A percentile compares a stretch with the other conserved stretches of the same genome.
These are phyloP conservation scores for Ditula angustiorana DNA, from an alignment of 2,888 invertebrate species.

Conservation along the genomic window DNA sequence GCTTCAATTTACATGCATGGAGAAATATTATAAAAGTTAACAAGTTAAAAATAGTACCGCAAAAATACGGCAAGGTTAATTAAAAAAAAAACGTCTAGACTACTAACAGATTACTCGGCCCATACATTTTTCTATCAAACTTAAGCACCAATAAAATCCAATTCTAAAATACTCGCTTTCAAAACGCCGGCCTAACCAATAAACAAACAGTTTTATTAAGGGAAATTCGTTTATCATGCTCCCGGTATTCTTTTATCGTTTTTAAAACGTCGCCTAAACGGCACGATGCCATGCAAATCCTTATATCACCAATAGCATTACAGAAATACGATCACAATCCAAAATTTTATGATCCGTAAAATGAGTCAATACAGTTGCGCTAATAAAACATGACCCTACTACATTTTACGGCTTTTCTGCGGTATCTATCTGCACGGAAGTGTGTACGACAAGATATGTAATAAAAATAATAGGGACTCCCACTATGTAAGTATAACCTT, in stretches of 20 bases:
- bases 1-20: too few species aligned
- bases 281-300: conserved; percentile 54
- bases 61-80: conserved; percentile 1
- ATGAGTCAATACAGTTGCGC: conserved; percentile 50
- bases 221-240: conserved; percentile 11
- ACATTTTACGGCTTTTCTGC: conserved; percentile 48
- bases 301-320: conserved; percentile 45
- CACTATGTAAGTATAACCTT: neutral
- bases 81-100: conserved; percentile 15
- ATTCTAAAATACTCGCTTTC: conserved; percentile 1
- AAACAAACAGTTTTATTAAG: conserved; percentile 11
- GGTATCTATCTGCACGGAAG: conserved; percentile 47
- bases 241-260: conserved; percentile 14
- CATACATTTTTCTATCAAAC: conserved; percentile 17
- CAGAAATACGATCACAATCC: conserved; percentile 52
- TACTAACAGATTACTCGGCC: neutral
- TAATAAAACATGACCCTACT: conserved; percentile 52
- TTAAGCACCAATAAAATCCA: conserved; percentile 8
- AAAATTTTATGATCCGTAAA: conserved; percentile 63
- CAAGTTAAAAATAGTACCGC: neutral
- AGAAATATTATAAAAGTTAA: too few species aligned
- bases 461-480: conserved; percentile 11
- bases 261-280: conserved; percentile 45
- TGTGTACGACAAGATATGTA: conserved; percentile 22
- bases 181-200: neutral